These are phyloP conservation scores for Rhadinocentrus ornatus DNA, from an alignment of 2,797 vertebrate genomes.

Conservation along the genomic window DNA sequence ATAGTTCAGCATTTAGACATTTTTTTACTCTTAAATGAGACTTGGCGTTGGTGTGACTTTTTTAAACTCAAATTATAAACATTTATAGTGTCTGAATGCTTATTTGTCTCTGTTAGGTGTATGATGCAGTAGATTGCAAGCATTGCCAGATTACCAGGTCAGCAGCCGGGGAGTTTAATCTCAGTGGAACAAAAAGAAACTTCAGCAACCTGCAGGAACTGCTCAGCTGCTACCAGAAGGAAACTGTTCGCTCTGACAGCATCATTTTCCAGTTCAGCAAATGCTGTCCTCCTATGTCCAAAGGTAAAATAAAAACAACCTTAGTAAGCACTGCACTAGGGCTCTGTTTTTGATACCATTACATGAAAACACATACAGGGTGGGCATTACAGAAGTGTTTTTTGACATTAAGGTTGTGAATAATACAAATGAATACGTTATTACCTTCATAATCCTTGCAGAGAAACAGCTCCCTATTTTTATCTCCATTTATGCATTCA, in stretches of 20 bases:
- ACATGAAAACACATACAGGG: background rate
- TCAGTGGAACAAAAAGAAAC: slow-evolving; percentile 93
- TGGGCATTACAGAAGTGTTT: background rate
- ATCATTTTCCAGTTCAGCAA: slow-evolving; percentile 95
- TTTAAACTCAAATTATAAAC: background rate
- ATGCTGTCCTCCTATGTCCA: slow-evolving; percentile 93
- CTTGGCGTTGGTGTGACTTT: background rate
- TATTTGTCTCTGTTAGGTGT: slow-evolving; percentile 62
- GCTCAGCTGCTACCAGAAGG: slow-evolving; percentile 95
- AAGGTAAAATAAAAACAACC: slow-evolving; percentile 80
- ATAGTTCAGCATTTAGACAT: background rate
- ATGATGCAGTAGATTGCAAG: slow-evolving; percentile 88
- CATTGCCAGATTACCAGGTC: slow-evolving; percentile 95
- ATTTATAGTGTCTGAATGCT: background rate
- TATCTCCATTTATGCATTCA: background rate
- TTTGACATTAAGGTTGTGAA: background rate
- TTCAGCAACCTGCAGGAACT: slow-evolving; percentile 92
- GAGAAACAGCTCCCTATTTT: background rate
- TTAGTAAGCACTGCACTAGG: background rate
- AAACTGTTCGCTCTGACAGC: slow-evolving; percentile 94
- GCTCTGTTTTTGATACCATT: background rate
- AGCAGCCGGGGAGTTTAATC: slow-evolving; percentile 88
- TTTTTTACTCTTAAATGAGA: background rate
- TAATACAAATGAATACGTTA: background rate
- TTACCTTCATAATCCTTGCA: background rate